These are phyloP conservation scores for Lepilemur ruficaudatus DNA, from an alignment of 2,797 vertebrate genomes.

Conservation along the genomic window DNA sequence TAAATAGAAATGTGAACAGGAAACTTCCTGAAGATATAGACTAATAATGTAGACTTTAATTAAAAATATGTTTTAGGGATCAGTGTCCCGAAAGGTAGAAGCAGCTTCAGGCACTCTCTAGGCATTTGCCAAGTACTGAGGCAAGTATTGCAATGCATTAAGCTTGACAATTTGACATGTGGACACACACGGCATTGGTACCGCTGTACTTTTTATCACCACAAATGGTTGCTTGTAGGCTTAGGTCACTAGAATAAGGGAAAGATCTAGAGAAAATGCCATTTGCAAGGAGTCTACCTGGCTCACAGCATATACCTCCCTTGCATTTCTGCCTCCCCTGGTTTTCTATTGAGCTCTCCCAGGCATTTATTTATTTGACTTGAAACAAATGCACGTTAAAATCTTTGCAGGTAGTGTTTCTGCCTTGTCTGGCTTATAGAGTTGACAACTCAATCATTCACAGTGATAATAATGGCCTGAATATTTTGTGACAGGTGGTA, in stretches of 20 bases:
- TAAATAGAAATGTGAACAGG: background rate
- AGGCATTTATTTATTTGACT: background rate
- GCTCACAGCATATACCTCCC: background rate
- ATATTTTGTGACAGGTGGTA: background rate
- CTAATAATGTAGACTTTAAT: conserved; percentile 1
- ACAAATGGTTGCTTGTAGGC: background rate
- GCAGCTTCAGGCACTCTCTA: background rate
- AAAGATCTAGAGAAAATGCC: background rate
- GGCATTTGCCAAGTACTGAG: background rate
- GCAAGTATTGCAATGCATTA: background rate
- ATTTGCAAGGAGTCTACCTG: background rate
- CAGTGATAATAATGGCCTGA: background rate
- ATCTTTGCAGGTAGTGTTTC: background rate
- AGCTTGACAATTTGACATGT: background rate
- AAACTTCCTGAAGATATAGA: background rate
- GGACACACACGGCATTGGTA: background rate
- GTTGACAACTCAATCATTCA: background rate
- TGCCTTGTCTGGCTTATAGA: background rate
- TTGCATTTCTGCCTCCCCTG: background rate
- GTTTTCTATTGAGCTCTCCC: background rate
- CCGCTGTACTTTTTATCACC: background rate
- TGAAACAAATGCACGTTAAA: conserved; percentile 5
- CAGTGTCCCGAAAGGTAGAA: background rate
- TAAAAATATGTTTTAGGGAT: conserved; percentile 10
- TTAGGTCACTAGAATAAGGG: background rate